Evolutionary conservation across 2,888 invertebrate genomes (phyloP).

Genomic region (Parascotia fuliginaria): DNA sequence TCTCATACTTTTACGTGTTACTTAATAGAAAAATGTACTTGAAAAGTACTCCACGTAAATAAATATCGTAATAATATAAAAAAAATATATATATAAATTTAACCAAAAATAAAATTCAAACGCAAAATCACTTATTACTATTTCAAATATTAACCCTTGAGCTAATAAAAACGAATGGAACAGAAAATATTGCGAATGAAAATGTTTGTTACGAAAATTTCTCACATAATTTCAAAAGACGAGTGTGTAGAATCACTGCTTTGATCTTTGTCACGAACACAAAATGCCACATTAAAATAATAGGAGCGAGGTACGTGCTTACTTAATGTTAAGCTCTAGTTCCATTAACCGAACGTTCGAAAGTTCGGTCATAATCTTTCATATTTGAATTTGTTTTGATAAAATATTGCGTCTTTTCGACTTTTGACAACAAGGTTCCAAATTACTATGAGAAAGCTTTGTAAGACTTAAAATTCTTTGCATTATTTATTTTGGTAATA

Average conservation of each 20-base stretch:
- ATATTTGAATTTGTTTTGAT: conserved; percentile 45
- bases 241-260: conserved; percentile 47
- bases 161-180: conserved; percentile 39
- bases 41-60: too few relatives aligned
- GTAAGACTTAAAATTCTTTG: too few relatives aligned
- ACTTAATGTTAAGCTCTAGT: conserved; percentile 43
- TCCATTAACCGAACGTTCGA: conserved; percentile 41
- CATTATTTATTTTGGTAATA: not conserved
- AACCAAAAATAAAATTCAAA: conserved; percentile 15
- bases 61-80: too few relatives aligned
- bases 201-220: conserved; percentile 38
- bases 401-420: conserved; percentile 41
- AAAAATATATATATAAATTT: too few relatives aligned
- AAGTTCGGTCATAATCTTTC: conserved; percentile 37
- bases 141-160: conserved; percentile 30
- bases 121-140: conserved; percentile 36
- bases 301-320: conserved; percentile 42
- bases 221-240: conserved; percentile 46
- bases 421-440: conserved; percentile 28
- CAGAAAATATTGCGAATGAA: conserved; percentile 34
- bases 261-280: conserved; percentile 45
- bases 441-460: conserved; percentile 31
- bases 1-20: too few relatives aligned
- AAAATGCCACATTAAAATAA: conserved; percentile 49
- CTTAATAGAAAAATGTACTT: too few relatives aligned